Evolutionary conservation across 1,140 invertebrate genomes (phyloP).

Genomic region (Chironomus tepperi): DNA sequence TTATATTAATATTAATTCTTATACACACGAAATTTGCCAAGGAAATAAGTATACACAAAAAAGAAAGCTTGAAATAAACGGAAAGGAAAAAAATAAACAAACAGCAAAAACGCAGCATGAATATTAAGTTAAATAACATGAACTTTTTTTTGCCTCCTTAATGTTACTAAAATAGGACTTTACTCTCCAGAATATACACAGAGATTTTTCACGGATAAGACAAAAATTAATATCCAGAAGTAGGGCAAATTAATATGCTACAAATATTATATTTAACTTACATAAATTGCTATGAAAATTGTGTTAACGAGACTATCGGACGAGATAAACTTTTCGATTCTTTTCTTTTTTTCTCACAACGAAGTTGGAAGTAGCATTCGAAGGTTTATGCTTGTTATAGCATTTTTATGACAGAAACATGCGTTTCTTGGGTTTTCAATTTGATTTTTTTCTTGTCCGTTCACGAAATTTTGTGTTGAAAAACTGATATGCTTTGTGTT

Average conservation of each 20-base stretch:
- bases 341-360: no score
- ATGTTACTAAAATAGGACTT: not conserved
- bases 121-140: not conserved
- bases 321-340: slow-evolving; percentile 10
- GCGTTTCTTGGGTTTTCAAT: no score
- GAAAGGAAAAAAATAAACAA: not conserved
- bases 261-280: not conserved
- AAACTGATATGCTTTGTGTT: no score
- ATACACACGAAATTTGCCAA: not conserved
- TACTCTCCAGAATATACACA: not conserved
- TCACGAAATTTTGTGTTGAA: no score
- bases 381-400: no score
- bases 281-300: not conserved
- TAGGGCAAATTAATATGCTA: not conserved
- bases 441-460: no score
- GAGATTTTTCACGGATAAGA: not conserved
- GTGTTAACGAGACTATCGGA: not conserved
- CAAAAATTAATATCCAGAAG: no score
- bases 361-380: no score
- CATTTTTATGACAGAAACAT: no score
- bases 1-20: slow-evolving; percentile 1
- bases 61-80: not conserved
- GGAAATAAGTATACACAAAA: no score
- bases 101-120: slow-evolving; percentile 11
- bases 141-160: not conserved